Evolutionary conservation across 2,888 invertebrate species (phyloP).

Genomic region (Phengaris arion): DNA sequence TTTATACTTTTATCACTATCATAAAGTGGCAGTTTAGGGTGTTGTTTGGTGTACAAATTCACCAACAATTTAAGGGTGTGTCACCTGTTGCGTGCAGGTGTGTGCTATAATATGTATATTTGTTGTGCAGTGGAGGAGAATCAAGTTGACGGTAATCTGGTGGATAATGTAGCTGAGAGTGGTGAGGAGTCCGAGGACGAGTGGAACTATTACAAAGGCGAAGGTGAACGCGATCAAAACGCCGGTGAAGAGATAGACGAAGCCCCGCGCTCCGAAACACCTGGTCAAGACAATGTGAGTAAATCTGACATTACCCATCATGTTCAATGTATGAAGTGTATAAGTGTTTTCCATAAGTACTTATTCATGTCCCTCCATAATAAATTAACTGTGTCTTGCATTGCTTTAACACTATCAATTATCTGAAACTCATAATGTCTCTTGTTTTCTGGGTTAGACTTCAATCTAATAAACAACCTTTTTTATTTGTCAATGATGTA

Average conservation of each 20-base stretch:
- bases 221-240: constrained; percentile 81
- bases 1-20: not conserved
- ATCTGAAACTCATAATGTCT: not conserved
- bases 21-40: not conserved
- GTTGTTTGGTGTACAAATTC: not conserved
- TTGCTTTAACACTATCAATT: not conserved
- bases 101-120: constrained; percentile 47
- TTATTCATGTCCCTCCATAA: not conserved
- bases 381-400: not conserved
- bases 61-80: constrained; percentile 16
- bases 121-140: constrained; percentile 66
- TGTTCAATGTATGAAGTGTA: not conserved
- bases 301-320: not conserved
- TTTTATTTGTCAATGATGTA: not conserved
- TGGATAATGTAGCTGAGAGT: constrained; percentile 87
- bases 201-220: constrained; percentile 90
- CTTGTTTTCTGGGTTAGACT: too few species aligned
- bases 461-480: not conserved
- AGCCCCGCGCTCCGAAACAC: constrained; percentile 71
- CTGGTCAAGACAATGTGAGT: constrained; percentile 72
- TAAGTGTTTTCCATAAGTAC: not conserved
- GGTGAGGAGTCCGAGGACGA: constrained; percentile 91
- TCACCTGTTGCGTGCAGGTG: constrained; percentile 42
- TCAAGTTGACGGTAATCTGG: constrained; percentile 75
- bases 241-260: constrained; percentile 79